These are phyloP conservation scores for Trichonephila clavata DNA, from an alignment of 1,140 invertebrate genomes.

Conservation along the genomic window DNA sequence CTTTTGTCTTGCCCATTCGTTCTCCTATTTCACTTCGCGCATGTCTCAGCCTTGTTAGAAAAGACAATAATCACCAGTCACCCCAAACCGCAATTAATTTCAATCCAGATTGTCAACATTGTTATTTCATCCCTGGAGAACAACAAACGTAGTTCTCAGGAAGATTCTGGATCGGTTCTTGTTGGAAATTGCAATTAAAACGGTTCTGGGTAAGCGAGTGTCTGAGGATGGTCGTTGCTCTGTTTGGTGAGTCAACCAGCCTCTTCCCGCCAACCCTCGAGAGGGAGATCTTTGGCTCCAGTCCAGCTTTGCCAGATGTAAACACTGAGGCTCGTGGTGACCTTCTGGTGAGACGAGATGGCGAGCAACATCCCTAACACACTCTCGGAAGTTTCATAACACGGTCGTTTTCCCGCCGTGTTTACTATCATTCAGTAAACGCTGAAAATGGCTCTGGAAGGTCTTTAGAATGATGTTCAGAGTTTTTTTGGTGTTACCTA, in stretches of 20 bases:
- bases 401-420: no score
- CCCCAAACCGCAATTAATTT: constrained; percentile 4
- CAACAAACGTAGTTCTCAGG: no score
- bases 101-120: not conserved
- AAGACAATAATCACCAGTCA: not conserved
- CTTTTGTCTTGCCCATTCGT: no score
- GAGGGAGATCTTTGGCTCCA: not conserved
- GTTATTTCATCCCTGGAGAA: not conserved
- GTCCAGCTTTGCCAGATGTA: not conserved
- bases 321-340: not conserved
- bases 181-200: not conserved
- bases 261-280: not conserved
- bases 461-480: no score
- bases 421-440: no score
- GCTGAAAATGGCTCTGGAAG: no score
- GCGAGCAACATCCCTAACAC: not conserved
- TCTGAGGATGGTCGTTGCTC: not conserved
- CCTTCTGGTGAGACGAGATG: not conserved
- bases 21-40: no score
- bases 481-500: not conserved
- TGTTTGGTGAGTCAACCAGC: not conserved
- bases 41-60: no score
- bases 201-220: not conserved
- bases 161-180: not conserved
- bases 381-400: no score